Evolutionary conservation across 2,888 invertebrate species (phyloP).

Genomic region (Chymomyza caudatula): DNA sequence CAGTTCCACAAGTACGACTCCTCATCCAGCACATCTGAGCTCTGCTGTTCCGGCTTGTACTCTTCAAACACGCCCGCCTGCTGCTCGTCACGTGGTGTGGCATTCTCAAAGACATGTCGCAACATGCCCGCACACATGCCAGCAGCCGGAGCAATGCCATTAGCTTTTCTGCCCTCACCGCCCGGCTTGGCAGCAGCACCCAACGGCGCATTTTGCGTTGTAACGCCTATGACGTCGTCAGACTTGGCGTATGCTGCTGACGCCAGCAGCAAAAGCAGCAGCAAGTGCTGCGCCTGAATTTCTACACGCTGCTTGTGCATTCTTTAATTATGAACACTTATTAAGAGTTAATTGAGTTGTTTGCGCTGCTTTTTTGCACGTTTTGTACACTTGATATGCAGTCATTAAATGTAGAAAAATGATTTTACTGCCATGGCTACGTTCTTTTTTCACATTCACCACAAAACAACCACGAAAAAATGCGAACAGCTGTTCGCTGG

Average conservation of each 20-base stretch:
- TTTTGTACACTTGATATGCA: background rate
- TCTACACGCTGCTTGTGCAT: conserved; percentile 28
- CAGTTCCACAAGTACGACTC: conserved; percentile 83
- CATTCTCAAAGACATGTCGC: conserved; percentile 76
- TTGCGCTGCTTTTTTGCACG: conserved; percentile 16
- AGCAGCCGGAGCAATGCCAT: background rate
- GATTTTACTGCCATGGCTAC: background rate
- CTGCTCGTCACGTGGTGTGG: conserved; percentile 78
- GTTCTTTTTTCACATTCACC: background rate
- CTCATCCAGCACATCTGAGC: conserved; percentile 78
- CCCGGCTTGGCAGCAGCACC: conserved; percentile 5
- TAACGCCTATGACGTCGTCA: conserved; percentile 48
- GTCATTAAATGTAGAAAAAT: background rate
- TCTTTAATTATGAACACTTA: background rate
- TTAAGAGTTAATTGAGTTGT: background rate
- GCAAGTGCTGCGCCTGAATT: conserved; percentile 22
- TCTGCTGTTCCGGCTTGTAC: conserved; percentile 75
- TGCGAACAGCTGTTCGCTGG: background rate
- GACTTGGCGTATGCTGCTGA: conserved; percentile 46
- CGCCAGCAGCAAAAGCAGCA: conserved; percentile 45
- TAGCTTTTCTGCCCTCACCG: conserved; percentile 3
- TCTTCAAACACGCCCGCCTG: conserved; percentile 82
- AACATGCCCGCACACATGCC: conserved; percentile 75
- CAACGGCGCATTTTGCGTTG: conserved; percentile 26
- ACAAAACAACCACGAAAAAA: conserved; percentile 3